phyloP scores from a whole-genome alignment of 2,888 invertebrate species.

The Meiosimyza decipiens region DNA sequence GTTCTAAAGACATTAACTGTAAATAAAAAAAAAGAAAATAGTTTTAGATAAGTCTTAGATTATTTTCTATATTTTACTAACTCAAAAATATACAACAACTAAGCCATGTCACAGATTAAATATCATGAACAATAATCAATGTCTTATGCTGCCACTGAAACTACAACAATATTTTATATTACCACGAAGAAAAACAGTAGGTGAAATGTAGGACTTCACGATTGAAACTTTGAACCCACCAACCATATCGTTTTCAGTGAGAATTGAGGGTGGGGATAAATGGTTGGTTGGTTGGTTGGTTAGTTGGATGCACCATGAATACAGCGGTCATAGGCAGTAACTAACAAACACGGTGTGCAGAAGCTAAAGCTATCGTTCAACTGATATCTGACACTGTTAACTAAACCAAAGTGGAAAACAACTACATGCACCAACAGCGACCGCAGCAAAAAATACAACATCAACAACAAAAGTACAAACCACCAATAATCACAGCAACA shows the following conservation, averaged over 20 bases:
- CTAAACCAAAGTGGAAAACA: not conserved
- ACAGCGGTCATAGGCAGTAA: not conserved
- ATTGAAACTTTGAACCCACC: slow-evolving; percentile 20
- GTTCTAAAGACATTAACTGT: too few species aligned
- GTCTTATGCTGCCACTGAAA: slow-evolving; percentile 32
- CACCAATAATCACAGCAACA: slow-evolving; percentile 3
- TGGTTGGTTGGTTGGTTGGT: not conserved
- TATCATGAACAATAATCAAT: slow-evolving; percentile 2
- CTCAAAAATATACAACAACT: not conserved
- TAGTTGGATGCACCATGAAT: not conserved
- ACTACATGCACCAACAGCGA: slow-evolving; percentile 4
- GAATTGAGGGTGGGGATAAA: not conserved
- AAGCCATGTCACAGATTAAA: slow-evolving; percentile 9
- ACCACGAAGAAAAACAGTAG: slow-evolving; percentile 14
- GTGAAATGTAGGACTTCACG: slow-evolving; percentile 31
- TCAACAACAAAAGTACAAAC: not conserved
- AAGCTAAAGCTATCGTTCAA: slow-evolving; percentile 25
- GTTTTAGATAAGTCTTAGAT: too few species aligned
- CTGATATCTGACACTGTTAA: slow-evolving; percentile 33
- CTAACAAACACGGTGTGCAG: slow-evolving; percentile 1
- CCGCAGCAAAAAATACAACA: not conserved
- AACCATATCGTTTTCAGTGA: not conserved
- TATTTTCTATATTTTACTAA: too few species aligned
- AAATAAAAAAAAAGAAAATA: too few species aligned
- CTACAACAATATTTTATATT: slow-evolving; percentile 27